Evolutionary conservation across 2,888 invertebrate species (phyloP), one percentile per base, ranked within the genome.

Genomic region (Noctua comes): DNA sequence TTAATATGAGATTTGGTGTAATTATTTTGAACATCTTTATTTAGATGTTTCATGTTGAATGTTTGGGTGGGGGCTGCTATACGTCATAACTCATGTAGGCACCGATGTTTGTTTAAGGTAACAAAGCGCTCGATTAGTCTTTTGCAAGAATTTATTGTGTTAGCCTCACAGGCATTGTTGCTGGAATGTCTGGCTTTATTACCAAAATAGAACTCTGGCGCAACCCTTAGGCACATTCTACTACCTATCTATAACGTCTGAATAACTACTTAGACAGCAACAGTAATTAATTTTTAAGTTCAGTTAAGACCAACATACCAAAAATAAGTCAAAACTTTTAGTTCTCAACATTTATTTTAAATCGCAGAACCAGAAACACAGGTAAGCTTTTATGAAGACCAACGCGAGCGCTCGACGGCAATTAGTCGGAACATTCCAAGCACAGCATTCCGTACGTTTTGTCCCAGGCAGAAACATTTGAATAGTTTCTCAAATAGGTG

Each of bases 401-500:
- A 75, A 54, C 69, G 46, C 66, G 7, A 69, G 72, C 71, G 71
- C 73, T 46, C 62, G 48, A 64, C 71, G 68, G 68, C 79, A 88
- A 88, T 87, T 88, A 88, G 80, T 82, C 75, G 57, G 77, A 43
- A 83, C 79, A 86, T 86, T 87, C 78, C 71, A 57, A 87, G 76
- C 79, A 70, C 73, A 81, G 51, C 62, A 75, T 81, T 84, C 82
- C 68, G 40, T 51, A 66, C 74, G 75, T 83, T 88, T 85, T 76
- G 86, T 83, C 78, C 59, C 54, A 16, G 66, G 46, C 68, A 77
- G 76, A 84, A 79, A 82, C 84, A 86, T 85, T 87, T 83, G 76
- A 87, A 88, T 84, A 88, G 86, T 88, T 86, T 86, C 82, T 76
- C 77, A 78, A 88, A 88, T 87, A 86, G 86, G 85, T 88, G 84